Evolutionary conservation across 2,888 invertebrate genomes (phyloP).

Genomic region (Cheilosia urbana): DNA sequence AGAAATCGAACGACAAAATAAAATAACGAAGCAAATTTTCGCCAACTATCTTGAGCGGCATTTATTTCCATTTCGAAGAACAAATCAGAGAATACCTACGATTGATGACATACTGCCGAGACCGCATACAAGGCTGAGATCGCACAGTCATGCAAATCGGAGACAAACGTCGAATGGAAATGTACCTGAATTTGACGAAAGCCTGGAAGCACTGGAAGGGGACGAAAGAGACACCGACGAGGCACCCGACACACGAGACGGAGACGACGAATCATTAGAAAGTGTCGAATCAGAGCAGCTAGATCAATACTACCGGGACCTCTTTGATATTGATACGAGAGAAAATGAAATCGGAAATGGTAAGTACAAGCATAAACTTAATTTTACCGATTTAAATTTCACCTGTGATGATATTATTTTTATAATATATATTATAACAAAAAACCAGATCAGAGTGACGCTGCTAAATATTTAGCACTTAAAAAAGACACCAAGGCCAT

Average conservation of each 20-base stretch:
- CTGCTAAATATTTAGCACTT: neutral
- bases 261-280: conserved; percentile 86
- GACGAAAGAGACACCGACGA: conserved; percentile 42
- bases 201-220: conserved; percentile 79
- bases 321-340: conserved; percentile 81
- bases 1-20: conserved; percentile 90
- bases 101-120: conserved; percentile 88
- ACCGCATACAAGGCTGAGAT: conserved; percentile 76
- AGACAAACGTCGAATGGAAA: conserved; percentile 51
- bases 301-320: conserved; percentile 86
- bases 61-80: conserved; percentile 86
- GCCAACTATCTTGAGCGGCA: conserved; percentile 90
- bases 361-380: conserved; percentile 76
- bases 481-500: conserved; percentile 27
- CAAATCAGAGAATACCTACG: conserved; percentile 85
- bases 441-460: neutral
- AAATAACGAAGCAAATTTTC: conserved; percentile 90
- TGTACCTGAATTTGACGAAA: conserved; percentile 58
- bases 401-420: neutral
- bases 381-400: neutral
- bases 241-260: conserved; percentile 79
- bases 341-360: conserved; percentile 82
- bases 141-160: conserved; percentile 34
- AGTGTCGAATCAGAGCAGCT: conserved; percentile 90
- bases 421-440: neutral